Conservation (phyloP, 2,888 invertebrate genomes). For the Hybos culiciformis region DNA sequence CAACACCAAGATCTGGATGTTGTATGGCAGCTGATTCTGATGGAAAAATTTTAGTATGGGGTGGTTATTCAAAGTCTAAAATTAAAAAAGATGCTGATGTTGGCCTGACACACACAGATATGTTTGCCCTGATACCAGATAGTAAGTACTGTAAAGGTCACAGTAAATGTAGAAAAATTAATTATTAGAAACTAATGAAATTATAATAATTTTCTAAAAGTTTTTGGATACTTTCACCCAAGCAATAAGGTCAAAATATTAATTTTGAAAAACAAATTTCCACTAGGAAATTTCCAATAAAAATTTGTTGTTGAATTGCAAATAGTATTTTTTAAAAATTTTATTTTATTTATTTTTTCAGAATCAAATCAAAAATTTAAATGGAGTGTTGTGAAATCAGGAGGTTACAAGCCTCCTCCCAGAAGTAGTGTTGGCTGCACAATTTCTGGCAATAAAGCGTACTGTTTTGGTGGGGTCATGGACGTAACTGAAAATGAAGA, state of each 20-base stretch:
- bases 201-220: too few relatives aligned
- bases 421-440: slow-evolving; percentile 57
- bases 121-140: slow-evolving; percentile 49
- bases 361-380: slow-evolving; percentile 56
- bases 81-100: slow-evolving; percentile 62
- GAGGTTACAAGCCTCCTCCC: slow-evolving; percentile 48
- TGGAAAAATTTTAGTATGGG: slow-evolving; percentile 54
- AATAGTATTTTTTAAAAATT: slow-evolving; percentile 5
- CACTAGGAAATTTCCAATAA: neutral
- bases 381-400: slow-evolving; percentile 53
- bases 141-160: slow-evolving; percentile 37
- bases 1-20: slow-evolving; percentile 69
- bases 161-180: too few relatives aligned
- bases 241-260: too few relatives aligned
- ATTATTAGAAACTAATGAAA: too few relatives aligned
- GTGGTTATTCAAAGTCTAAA: slow-evolving; percentile 62
- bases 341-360: slow-evolving; percentile 26
- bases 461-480: slow-evolving; percentile 75
- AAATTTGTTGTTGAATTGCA: neutral
- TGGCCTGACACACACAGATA: slow-evolving; percentile 56
- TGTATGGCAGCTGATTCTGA: slow-evolving; percentile 39
- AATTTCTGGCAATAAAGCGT: slow-evolving; percentile 48
- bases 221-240: too few relatives aligned
- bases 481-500: slow-evolving; percentile 77
- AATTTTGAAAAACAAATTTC: neutral